Conservation (phyloP, 2,113 vertebrate species). For the Oncorhynchus clarkii region DNA sequence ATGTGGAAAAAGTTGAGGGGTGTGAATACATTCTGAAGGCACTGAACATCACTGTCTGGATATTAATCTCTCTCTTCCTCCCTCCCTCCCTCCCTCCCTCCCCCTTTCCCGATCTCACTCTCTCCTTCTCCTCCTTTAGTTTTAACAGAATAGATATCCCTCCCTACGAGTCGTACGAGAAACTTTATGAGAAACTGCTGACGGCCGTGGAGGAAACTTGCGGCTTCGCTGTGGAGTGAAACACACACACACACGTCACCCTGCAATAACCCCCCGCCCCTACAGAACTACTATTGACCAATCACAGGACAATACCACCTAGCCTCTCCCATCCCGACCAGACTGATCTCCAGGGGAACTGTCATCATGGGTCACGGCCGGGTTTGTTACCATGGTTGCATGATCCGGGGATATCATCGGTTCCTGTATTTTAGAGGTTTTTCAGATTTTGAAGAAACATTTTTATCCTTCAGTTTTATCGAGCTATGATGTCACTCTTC, state of each 20-base stretch:
- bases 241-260: slow-evolving; percentile 1
- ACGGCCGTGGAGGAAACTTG: slow-evolving; percentile 97
- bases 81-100: neutral
- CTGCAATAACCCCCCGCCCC: no score
- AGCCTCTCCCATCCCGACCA: no score
- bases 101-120: no score
- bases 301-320: no score
- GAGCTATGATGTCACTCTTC: slow-evolving; percentile 71
- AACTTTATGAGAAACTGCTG: slow-evolving; percentile 97
- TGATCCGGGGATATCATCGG: neutral
- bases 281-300: neutral
- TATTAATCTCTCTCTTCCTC: no score
- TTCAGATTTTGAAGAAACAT: slow-evolving; percentile 70
- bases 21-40: no score
- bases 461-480: slow-evolving; percentile 70
- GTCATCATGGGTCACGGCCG: no score
- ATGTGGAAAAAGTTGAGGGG: no score
- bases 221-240: slow-evolving; percentile 94
- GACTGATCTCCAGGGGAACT: no score
- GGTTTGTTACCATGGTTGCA: no score
- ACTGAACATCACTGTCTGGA: no score
- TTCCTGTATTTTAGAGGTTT: slow-evolving; percentile 54
- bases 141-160: slow-evolving; percentile 98
- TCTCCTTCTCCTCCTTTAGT: slow-evolving; percentile 61
- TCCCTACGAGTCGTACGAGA: slow-evolving; percentile 95